Percentiles rank a stretch among this genome's conserved stretches.
Evolutionary conservation across 1,140 invertebrate genomes (phyloP).

Genomic region (Brachionus calyciflorus): DNA sequence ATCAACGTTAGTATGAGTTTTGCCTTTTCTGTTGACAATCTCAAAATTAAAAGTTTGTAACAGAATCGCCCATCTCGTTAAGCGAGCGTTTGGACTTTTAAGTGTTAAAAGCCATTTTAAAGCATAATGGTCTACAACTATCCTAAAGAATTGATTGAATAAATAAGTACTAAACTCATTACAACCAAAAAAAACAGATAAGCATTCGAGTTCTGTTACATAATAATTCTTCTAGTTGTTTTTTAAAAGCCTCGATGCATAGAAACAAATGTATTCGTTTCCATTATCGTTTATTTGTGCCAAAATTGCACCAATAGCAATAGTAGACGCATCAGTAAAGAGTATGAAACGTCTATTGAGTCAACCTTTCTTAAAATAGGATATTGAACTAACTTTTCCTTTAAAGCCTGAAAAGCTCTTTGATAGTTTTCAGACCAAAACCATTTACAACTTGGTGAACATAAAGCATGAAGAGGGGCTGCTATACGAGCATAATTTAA

Average conservation of each 20-base stretch:
- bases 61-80: no score
- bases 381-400: conserved; percentile 50
- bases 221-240: not conserved
- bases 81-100: no score
- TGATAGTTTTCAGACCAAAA: no score
- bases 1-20: no score
- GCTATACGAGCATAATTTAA: conserved; percentile 54
- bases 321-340: conserved; percentile 59
- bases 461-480: conserved; percentile 51
- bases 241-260: conserved; percentile 49
- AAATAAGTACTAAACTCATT: not conserved
- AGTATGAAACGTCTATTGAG: conserved; percentile 54
- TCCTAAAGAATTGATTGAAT: not conserved
- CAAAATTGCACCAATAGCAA: conserved; percentile 58
- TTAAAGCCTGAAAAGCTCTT: conserved; percentile 48
- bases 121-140: not conserved
- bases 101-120: no score
- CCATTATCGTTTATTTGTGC: conserved; percentile 54
- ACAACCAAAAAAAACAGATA: not conserved
- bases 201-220: not conserved
- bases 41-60: no score
- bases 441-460: not conserved
- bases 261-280: conserved; percentile 50
- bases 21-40: no score
- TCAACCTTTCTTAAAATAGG: conserved; percentile 53